phyloP scores from a whole-genome alignment of 2,888 invertebrate species.

The Heliconius erato region DNA sequence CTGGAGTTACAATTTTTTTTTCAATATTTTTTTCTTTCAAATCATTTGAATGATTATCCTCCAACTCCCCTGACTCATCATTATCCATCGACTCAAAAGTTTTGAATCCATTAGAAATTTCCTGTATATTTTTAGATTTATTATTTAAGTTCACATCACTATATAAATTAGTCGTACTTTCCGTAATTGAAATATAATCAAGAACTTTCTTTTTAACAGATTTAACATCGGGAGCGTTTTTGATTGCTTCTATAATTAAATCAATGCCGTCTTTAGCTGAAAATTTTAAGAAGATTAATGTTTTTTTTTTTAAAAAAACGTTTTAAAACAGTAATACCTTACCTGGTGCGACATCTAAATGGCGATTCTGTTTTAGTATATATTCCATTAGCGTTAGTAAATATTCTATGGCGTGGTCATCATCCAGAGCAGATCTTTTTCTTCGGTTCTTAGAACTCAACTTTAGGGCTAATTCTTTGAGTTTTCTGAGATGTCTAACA shows the following conservation, averaged over 20 bases:
- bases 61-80: conserved; percentile 21
- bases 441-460: conserved; percentile 59
- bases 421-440: conserved; percentile 62
- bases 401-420: conserved; percentile 70
- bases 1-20: background rate
- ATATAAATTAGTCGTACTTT: background rate
- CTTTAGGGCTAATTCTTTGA: conserved; percentile 64
- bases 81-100: conserved; percentile 42
- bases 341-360: conserved; percentile 66
- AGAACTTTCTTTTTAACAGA: conserved; percentile 57
- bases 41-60: background rate
- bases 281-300: conserved; percentile 38
- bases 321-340: conserved; percentile 35
- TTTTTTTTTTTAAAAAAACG: background rate
- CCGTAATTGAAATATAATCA: conserved; percentile 15
- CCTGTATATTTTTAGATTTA: conserved; percentile 1
- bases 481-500: conserved; percentile 68
- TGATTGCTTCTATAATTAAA: conserved; percentile 74
- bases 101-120: conserved; percentile 10
- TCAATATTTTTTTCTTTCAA: background rate
- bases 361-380: conserved; percentile 68
- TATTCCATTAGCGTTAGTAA: conserved; percentile 74
- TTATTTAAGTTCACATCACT: conserved; percentile 24
- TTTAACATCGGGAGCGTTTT: conserved; percentile 74
- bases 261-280: conserved; percentile 76